phyloP scores from a whole-genome alignment of 2,888 invertebrate genomes.

The Acrobasis repandana region DNA sequence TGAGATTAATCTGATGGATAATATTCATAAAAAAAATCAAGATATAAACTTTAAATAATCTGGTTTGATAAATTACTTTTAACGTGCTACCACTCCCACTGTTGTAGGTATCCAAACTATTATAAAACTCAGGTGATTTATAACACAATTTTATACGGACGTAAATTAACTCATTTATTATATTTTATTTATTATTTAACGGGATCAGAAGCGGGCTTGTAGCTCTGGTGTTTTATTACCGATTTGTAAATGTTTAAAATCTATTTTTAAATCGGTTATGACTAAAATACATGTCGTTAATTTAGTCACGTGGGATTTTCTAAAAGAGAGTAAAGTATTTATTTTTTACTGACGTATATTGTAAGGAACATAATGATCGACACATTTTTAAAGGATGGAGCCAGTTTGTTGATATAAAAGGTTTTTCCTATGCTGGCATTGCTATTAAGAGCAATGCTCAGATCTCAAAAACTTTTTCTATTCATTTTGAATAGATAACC shows the following conservation, averaged over 20 bases:
- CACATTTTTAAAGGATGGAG: too few species aligned
- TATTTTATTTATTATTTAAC: slow-evolving; percentile 13
- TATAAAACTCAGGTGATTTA: slow-evolving; percentile 14
- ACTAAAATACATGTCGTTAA: not conserved
- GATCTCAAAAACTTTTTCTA: too few species aligned
- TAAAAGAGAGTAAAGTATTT: not conserved
- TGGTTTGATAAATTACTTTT: not conserved
- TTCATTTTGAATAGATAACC: too few species aligned
- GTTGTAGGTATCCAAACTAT: slow-evolving; percentile 1
- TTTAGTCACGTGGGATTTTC: not conserved
- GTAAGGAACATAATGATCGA: too few species aligned
- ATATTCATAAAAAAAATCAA: not conserved
- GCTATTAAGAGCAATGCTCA: too few species aligned
- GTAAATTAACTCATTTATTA: slow-evolving; percentile 11
- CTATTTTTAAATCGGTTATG: not conserved
- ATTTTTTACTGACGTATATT: too few species aligned
- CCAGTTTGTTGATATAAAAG: too few species aligned
- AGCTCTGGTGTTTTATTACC: not conserved
- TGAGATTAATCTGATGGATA: not conserved
- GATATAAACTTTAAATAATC: not conserved
- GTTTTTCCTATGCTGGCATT: too few species aligned
- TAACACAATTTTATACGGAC: slow-evolving; percentile 2
- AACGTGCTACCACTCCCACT: not conserved
- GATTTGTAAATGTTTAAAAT: not conserved
- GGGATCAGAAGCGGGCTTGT: not conserved